Conservation (phyloP, 1,140 invertebrate genomes). For the Neodiprion lecontei region DNA sequence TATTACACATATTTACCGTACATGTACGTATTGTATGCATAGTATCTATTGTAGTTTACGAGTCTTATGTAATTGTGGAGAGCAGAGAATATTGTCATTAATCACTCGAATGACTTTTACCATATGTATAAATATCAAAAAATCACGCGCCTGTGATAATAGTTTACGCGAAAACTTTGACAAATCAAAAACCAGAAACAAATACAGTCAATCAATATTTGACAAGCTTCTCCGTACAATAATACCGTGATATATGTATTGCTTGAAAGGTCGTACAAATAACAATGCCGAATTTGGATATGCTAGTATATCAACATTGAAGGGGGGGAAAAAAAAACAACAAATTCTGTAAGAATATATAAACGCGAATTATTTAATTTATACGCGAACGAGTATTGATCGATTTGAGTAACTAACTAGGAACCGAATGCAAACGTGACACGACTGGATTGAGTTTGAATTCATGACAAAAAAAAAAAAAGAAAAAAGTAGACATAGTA, state of each 20-base stretch:
- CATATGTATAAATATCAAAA: slow-evolving; percentile 27
- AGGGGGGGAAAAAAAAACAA: no score
- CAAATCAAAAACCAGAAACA: no score
- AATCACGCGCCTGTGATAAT: no score
- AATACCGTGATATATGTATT: not conserved
- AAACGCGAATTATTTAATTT: no score
- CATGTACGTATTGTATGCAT: no score
- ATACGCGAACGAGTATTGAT: no score
- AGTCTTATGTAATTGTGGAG: slow-evolving; percentile 30
- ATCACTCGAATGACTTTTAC: slow-evolving; percentile 48
- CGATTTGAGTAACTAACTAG: no score
- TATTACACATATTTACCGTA: no score
- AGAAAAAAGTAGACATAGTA: not conserved
- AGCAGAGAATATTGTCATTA: slow-evolving; percentile 58
- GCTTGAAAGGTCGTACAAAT: not conserved
- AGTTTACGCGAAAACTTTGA: no score
- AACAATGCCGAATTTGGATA: not conserved
- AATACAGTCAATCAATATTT: not conserved
- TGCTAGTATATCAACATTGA: no score
- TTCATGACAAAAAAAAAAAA: not conserved
- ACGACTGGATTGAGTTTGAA: not conserved
- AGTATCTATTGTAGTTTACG: not conserved
- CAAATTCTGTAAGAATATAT: no score
- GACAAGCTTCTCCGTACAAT: not conserved
- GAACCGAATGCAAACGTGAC: no score